phyloP scores from a whole-genome alignment of 2,888 invertebrate genomes.

The Lapara coniferarum region DNA sequence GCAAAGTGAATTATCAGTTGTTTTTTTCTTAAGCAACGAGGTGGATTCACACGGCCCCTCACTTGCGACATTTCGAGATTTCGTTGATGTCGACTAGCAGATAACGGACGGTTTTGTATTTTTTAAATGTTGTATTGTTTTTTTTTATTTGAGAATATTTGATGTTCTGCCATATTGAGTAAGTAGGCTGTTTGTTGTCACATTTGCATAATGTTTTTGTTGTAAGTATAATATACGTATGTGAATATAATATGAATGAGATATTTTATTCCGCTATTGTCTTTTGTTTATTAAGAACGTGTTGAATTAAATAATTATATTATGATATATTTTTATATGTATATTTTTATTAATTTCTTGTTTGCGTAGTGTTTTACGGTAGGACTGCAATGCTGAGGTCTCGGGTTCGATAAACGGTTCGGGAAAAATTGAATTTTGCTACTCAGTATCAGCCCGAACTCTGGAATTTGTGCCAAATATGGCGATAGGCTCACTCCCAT shows the following conservation, averaged over 20 bases:
- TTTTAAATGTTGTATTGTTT: slow-evolving; percentile 75
- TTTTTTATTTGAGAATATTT: slow-evolving; percentile 29
- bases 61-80: slow-evolving; percentile 72
- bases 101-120: slow-evolving; percentile 76
- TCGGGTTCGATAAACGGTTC: too few relatives aligned
- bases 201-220: slow-evolving; percentile 39
- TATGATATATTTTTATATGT: too few relatives aligned
- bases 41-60: slow-evolving; percentile 71
- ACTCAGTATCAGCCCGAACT: too few relatives aligned
- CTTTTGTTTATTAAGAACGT: background rate
- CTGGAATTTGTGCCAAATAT: too few relatives aligned
- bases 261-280: background rate
- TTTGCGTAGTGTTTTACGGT: too few relatives aligned
- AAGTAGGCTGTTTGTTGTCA: slow-evolving; percentile 13
- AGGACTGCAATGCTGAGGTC: too few relatives aligned
- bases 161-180: slow-evolving; percentile 18
- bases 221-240: slow-evolving; percentile 9
- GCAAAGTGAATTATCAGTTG: slow-evolving; percentile 66
- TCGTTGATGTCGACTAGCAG: slow-evolving; percentile 63
- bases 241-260: background rate
- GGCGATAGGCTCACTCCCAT: too few relatives aligned
- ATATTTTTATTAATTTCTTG: background rate
- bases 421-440: too few relatives aligned
- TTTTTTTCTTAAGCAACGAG: slow-evolving; percentile 64
- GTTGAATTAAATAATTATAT: background rate